phyloP scores from a whole-genome alignment of 1,140 invertebrate species.

The Meloidogyne chitwoodi region DNA sequence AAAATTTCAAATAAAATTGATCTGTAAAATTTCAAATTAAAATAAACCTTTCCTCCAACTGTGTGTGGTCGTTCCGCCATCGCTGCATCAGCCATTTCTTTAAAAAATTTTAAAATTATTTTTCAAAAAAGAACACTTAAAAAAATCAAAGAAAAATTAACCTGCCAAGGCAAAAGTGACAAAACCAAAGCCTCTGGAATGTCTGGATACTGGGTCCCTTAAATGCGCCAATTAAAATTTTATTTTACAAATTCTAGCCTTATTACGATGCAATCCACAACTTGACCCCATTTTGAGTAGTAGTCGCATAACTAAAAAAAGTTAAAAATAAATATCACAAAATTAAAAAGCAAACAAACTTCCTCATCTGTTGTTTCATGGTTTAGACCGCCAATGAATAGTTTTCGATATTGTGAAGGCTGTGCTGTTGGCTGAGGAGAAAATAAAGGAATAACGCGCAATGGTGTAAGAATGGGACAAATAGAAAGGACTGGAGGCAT shows the following conservation, averaged over 20 bases:
- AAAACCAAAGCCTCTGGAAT: slow-evolving; percentile 91
- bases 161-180: slow-evolving; percentile 75
- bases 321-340: not conserved
- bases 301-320: slow-evolving; percentile 72
- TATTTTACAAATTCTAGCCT: not conserved
- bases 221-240: not conserved
- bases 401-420: slow-evolving; percentile 28
- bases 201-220: slow-evolving; percentile 86
- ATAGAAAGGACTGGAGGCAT: not conserved
- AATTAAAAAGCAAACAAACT: slow-evolving; percentile 12
- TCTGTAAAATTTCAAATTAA: not conserved
- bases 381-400: slow-evolving; percentile 35
- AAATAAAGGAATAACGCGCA: not conserved
- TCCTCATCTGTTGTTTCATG: slow-evolving; percentile 81
- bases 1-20: not conserved
- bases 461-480: not conserved
- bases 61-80: slow-evolving; percentile 78
- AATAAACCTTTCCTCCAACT: slow-evolving; percentile 66
- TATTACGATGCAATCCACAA: slow-evolving; percentile 96
- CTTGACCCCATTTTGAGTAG: slow-evolving; percentile 87
- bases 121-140: not conserved
- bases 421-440: not conserved
- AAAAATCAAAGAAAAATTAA: not conserved
- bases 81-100: slow-evolving; percentile 82
- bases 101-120: slow-evolving; percentile 43